Evolutionary conservation across 2,888 invertebrate genomes (phyloP).

Genomic region (Leptopilina myrica): DNA sequence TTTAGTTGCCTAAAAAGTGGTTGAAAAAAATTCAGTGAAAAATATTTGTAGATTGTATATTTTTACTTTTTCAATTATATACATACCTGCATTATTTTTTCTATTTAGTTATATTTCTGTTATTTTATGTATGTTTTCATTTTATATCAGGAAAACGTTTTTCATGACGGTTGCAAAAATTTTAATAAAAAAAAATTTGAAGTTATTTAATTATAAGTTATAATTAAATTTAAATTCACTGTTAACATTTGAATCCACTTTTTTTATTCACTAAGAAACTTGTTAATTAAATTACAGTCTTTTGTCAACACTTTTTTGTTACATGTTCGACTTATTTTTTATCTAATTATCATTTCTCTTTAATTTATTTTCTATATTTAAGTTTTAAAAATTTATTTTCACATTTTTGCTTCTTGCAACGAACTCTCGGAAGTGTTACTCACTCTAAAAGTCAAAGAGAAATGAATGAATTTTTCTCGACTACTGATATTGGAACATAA

Average conservation of each 20-base stretch:
- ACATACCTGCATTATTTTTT: background rate
- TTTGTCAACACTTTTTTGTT: too few relatives aligned
- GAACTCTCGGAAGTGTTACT: slow-evolving; percentile 4
- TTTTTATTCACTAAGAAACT: background rate
- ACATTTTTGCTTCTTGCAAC: slow-evolving; percentile 20
- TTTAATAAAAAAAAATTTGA: too few relatives aligned
- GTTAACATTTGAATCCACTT: background rate
- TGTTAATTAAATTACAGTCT: background rate
- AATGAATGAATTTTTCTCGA: slow-evolving; percentile 21
- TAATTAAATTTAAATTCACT: background rate
- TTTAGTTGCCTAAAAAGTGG: slow-evolving; percentile 22
- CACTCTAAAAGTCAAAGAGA: slow-evolving; percentile 1
- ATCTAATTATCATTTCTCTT: too few relatives aligned
- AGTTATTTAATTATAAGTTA: too few relatives aligned
- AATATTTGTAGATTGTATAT: too few relatives aligned
- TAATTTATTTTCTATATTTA: too few relatives aligned
- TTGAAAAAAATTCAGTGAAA: background rate
- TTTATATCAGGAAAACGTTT: too few relatives aligned
- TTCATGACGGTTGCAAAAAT: too few relatives aligned
- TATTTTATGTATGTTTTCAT: background rate
- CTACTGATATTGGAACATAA: background rate
- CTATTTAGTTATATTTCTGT: background rate
- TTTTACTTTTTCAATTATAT: background rate
- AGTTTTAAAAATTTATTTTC: background rate
- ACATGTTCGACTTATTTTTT: background rate